Conservation (phyloP, 2,797 vertebrate species). For the Triplophysa bombifrons region DNA sequence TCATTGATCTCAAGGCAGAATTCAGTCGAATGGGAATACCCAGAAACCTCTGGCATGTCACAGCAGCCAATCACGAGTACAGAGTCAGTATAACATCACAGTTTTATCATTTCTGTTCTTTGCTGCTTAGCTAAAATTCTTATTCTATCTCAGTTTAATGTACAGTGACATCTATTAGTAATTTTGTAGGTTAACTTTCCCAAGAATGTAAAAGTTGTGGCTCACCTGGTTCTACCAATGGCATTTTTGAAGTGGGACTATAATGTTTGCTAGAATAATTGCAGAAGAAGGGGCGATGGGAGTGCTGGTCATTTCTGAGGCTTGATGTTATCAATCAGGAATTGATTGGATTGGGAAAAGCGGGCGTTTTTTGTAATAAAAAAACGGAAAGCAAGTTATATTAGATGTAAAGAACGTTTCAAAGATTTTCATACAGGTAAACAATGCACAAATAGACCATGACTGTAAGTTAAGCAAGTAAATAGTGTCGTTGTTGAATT, state of each 20-base stretch:
- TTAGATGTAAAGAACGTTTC: background rate
- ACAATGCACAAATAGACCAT: background rate
- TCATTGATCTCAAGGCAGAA: constrained; percentile 83
- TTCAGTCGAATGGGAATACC: constrained; percentile 93
- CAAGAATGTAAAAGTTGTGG: background rate
- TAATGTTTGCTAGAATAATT: background rate
- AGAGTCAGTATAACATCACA: constrained; percentile 76
- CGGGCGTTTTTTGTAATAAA: background rate
- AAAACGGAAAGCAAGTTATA: background rate
- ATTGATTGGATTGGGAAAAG: background rate
- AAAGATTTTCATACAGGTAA: background rate
- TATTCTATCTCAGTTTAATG: too few relatives aligned
- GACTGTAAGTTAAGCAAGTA: background rate
- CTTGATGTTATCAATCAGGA: constrained; percentile 6
- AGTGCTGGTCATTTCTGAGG: background rate
- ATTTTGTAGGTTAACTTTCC: too few relatives aligned
- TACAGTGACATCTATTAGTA: too few relatives aligned
- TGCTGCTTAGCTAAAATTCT: too few relatives aligned
- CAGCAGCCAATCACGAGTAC: constrained; percentile 89
- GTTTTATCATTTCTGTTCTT: background rate
- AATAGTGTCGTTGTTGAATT: background rate
- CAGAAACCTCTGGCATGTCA: constrained; percentile 87
- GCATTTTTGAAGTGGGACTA: background rate
- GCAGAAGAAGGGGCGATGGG: background rate
- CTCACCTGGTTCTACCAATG: background rate